phyloP scores from a whole-genome alignment of 1,140 invertebrate species.

The Drosophila micromelanica region DNA sequence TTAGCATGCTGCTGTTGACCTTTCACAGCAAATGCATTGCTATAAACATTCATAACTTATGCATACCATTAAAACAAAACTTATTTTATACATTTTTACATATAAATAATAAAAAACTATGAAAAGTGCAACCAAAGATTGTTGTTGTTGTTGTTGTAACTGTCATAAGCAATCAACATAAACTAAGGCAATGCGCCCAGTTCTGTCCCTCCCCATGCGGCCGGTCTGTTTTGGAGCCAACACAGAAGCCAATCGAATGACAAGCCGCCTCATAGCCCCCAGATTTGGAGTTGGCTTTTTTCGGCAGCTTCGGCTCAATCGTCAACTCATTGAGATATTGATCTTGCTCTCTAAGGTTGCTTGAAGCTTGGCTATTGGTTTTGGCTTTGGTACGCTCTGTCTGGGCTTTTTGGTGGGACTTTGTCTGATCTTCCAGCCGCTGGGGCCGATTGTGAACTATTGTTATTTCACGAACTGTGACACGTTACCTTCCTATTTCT shows the following conservation, averaged over 20 bases:
- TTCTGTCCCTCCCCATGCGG: constrained; percentile 21
- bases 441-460: constrained; percentile 78
- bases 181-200: constrained; percentile 48
- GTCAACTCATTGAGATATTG: constrained; percentile 82
- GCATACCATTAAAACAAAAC: constrained; percentile 47
- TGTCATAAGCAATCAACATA: constrained; percentile 79
- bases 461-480: constrained; percentile 84
- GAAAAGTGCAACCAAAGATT: constrained; percentile 41
- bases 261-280: constrained; percentile 58
- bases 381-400: constrained; percentile 15
- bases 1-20: constrained; percentile 67
- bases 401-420: background rate
- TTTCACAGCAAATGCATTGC: constrained; percentile 69
- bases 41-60: constrained; percentile 82
- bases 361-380: constrained; percentile 14
- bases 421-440: constrained; percentile 69
- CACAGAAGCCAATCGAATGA: constrained; percentile 80
- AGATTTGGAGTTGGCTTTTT: constrained; percentile 39
- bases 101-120: constrained; percentile 40
- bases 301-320: constrained; percentile 77
- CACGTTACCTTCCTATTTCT: constrained; percentile 61
- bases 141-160: constrained; percentile 29
- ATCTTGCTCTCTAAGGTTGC: constrained; percentile 47
- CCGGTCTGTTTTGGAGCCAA: background rate
- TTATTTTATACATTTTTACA: constrained; percentile 45